Percentiles rank a stretch among this genome's conserved stretches.
Conservation (phyloP, 2,888 invertebrate species). For the Sacculina carcini region DNA sequence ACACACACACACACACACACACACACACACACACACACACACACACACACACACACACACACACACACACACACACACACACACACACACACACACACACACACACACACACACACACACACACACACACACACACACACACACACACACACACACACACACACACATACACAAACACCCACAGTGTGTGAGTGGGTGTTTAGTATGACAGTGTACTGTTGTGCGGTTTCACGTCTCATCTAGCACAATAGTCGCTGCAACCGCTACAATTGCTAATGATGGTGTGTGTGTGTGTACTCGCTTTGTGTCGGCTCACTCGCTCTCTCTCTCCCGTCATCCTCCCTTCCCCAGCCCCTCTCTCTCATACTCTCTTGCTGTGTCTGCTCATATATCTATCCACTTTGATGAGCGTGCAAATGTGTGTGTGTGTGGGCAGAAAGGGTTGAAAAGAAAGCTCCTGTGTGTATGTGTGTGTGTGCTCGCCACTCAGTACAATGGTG, state of each 20-base stretch:
- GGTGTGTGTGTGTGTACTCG: background rate
- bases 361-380: background rate
- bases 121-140: background rate
- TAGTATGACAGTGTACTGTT: background rate
- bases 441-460: background rate
- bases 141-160: background rate
- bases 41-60: background rate
- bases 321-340: constrained; percentile 4
- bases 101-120: constrained; percentile 1
- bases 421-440: background rate
- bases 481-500: background rate
- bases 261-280: background rate
- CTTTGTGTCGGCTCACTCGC: background rate
- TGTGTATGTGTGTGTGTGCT: background rate
- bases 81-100: background rate
- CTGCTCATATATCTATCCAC: background rate
- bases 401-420: background rate
- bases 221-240: background rate
- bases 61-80: background rate
- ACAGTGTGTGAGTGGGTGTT: background rate
- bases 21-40: background rate
- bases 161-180: background rate
- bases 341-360: background rate
- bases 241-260: no score
- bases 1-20: background rate